Evolutionary conservation across 2,113 vertebrate species (phyloP).

Genomic region (Sialia sialis): DNA sequence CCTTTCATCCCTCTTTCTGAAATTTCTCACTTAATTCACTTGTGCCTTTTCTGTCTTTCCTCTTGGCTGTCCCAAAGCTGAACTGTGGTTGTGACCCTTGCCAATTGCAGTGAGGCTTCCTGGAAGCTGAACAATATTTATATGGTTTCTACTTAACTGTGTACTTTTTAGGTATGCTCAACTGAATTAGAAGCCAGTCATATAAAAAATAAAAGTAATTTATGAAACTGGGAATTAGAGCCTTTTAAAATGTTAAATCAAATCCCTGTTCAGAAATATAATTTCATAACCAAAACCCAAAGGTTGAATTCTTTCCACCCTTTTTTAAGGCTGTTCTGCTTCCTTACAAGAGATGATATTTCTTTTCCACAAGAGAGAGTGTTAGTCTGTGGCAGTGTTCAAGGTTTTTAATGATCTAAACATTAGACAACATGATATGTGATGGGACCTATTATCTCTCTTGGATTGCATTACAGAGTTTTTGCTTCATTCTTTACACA

Average conservation of each 20-base stretch:
- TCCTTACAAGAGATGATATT: background rate
- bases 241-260: background rate
- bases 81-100: background rate
- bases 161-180: background rate
- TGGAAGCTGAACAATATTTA: background rate
- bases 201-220: background rate
- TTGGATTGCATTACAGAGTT: background rate
- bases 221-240: constrained; percentile 7
- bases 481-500: background rate
- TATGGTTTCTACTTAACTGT: background rate
- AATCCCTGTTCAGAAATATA: background rate
- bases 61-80: background rate
- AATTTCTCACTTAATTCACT: background rate
- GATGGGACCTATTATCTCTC: background rate
- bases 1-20: background rate
- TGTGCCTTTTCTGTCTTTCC: background rate
- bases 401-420: background rate
- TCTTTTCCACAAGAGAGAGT: background rate
- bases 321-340: background rate
- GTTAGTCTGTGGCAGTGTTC: background rate
- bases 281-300: background rate
- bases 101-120: background rate
- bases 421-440: background rate
- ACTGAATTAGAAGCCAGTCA: background rate
- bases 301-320: background rate